Conservation (phyloP, 64 coral and sea anemone species). For the Montipora foliosa region DNA sequence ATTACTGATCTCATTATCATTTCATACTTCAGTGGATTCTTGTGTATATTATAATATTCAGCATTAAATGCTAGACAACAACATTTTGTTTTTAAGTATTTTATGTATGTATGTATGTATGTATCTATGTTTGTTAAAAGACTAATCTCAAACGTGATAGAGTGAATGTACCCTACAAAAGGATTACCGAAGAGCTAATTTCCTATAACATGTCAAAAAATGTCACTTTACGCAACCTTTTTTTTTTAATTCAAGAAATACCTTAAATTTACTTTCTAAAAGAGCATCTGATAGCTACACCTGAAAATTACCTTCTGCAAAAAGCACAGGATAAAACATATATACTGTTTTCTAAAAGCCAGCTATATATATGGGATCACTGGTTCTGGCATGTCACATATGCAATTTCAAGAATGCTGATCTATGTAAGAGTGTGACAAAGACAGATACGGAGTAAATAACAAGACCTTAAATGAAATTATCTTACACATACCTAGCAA, state of each 20-base stretch:
- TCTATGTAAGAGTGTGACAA: neutral
- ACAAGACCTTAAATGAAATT: neutral
- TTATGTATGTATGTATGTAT: no score
- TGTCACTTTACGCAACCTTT: neutral
- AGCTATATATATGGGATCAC: neutral
- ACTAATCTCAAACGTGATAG: no score
- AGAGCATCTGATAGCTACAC: neutral
- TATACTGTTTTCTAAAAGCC: neutral
- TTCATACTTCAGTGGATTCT: no score
- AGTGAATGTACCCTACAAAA: neutral
- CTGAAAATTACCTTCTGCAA: neutral
- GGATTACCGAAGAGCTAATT: neutral
- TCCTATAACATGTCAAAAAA: neutral
- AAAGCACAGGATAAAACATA: neutral
- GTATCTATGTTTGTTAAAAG: no score
- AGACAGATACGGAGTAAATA: neutral
- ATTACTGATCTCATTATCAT: no score
- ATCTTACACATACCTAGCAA: neutral
- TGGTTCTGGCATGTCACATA: constrained; percentile 9
- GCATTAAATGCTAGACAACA: no score
- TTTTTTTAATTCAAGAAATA: neutral
- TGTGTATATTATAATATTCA: no score
- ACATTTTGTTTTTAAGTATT: no score
- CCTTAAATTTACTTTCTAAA: neutral
- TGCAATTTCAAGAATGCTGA: constrained; percentile 48